Base-by-base conservation (phyloP, 2,888 invertebrate genomes). In the Eupsilia transversa region DNA sequence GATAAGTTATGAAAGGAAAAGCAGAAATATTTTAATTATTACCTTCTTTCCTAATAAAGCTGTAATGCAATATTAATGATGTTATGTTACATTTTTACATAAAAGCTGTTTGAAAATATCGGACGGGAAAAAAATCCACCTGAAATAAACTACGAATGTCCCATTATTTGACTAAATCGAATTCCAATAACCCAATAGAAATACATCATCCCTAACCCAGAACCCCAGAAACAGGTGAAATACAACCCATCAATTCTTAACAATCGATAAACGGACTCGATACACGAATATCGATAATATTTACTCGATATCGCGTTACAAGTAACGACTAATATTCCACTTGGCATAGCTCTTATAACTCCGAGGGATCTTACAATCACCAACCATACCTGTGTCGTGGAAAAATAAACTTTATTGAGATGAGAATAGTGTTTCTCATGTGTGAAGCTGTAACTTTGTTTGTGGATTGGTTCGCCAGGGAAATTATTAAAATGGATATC, bases 401-500 rank as follows among this genome's bases (percentile, higher is more conserved):
- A 12, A 82, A 78, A 71, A 30, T 74, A 35, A 68, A 80, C 80
- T 63, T 75, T 84, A 76, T 27, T 0, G 0, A 0, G 0, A n/a
- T 14, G 0, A 3, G 0, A 17, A 72, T 79, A 83, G 46, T 12
- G 60, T 27, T 57, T 35, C 3, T 61, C 30, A 12, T 30, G 20
- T 43, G 41, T 79, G 79, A 46, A 35, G 4, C 10, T 12, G 0
- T 73, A 87, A 70, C 6, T 80, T 80, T 77, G 87, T 79, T 52
- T 69, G 64, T n/a, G 68, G 71, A 82, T 84, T 84, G 70, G 88
- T 87, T 86, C 92, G 88, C 92, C 72, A 77, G 92, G 92, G 92
- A 92, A 92, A 92, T 92, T 92, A 92, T 92, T 91, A 87, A 90
- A 92, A 92, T 91, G 88, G 88, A 89, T 90, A 91, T 87, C 86